phyloP scores from a whole-genome alignment of 2,113 vertebrate genomes.

The Cynoglossus semilaevis region DNA sequence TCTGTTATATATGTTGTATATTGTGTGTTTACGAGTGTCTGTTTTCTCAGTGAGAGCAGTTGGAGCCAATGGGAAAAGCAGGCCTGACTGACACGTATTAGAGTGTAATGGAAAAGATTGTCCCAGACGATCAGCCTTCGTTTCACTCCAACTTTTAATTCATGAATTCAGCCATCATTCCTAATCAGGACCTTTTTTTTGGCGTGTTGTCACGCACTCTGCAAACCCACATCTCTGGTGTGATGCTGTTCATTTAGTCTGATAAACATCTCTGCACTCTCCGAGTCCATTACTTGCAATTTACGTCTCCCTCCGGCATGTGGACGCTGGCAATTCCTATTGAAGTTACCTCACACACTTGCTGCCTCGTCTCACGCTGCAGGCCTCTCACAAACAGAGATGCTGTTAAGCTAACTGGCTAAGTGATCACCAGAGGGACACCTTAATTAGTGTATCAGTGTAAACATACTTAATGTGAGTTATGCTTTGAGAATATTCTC shows the following conservation, averaged over 20 bases:
- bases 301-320: slow-evolving; percentile 56
- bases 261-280: slow-evolving; percentile 60
- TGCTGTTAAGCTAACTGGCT: slow-evolving; percentile 47
- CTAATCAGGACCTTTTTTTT: slow-evolving; percentile 27
- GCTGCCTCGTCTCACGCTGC: slow-evolving; percentile 29
- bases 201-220: slow-evolving; percentile 51
- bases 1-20: slow-evolving; percentile 17
- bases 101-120: slow-evolving; percentile 41
- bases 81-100: slow-evolving; percentile 24
- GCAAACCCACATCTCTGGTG: slow-evolving; percentile 26
- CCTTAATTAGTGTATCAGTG: slow-evolving; percentile 57
- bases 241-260: slow-evolving; percentile 59
- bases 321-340: slow-evolving; percentile 57
- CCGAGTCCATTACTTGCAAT: slow-evolving; percentile 68
- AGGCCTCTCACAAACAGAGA: slow-evolving; percentile 38
- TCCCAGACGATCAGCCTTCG: slow-evolving; percentile 31
- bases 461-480: slow-evolving; percentile 53
- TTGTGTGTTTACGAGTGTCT: slow-evolving; percentile 37
- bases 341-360: slow-evolving; percentile 55
- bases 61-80: slow-evolving; percentile 7
- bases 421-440: slow-evolving; percentile 56
- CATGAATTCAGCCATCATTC: slow-evolving; percentile 50
- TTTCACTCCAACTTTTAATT: slow-evolving; percentile 34
- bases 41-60: slow-evolving; percentile 13
- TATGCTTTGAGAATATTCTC: slow-evolving; percentile 40